These are phyloP conservation scores for Nothobranchius kuhntae DNA, from an alignment of 2,113 vertebrate genomes.

Conservation along the genomic window DNA sequence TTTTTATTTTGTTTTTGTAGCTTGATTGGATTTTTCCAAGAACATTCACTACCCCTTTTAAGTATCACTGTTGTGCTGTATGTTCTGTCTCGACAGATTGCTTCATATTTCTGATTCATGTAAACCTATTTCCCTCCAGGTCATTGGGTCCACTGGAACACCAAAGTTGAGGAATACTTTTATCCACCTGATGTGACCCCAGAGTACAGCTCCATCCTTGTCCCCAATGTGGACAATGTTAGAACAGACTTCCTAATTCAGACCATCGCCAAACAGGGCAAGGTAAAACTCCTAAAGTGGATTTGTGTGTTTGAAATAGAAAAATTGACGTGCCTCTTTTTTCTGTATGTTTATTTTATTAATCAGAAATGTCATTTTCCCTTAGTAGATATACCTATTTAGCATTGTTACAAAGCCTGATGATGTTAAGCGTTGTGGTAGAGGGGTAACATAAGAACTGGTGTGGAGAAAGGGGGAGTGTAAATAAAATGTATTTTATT, in stretches of 20 bases:
- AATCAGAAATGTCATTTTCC: too few relatives aligned
- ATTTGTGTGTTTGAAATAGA: too few relatives aligned
- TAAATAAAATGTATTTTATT: too few relatives aligned
- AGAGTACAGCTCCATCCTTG: constrained; percentile 90
- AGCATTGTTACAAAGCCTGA: too few relatives aligned
- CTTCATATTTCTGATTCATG: constrained; percentile 2
- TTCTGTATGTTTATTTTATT: too few relatives aligned
- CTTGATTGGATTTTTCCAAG: too few relatives aligned
- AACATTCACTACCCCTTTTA: background rate
- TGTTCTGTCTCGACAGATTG: background rate
- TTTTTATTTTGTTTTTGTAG: too few relatives aligned
- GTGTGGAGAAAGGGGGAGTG: too few relatives aligned
- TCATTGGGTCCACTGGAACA: constrained; percentile 91
- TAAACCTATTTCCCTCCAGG: constrained; percentile 70
- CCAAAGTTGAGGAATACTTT: constrained; percentile 85
- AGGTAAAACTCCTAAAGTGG: constrained; percentile 75
- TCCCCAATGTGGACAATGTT: constrained; percentile 95
- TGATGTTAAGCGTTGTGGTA: too few relatives aligned
- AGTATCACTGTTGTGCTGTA: background rate
- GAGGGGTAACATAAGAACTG: too few relatives aligned
- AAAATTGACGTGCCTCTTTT: too few relatives aligned
- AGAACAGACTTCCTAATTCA: constrained; percentile 92
- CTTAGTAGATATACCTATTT: too few relatives aligned
- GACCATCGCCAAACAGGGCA: constrained; percentile 91
- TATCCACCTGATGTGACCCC: constrained; percentile 85